Evolutionary conservation across 2,113 vertebrate species (phyloP).

Genomic region (Tupaia tana): DNA sequence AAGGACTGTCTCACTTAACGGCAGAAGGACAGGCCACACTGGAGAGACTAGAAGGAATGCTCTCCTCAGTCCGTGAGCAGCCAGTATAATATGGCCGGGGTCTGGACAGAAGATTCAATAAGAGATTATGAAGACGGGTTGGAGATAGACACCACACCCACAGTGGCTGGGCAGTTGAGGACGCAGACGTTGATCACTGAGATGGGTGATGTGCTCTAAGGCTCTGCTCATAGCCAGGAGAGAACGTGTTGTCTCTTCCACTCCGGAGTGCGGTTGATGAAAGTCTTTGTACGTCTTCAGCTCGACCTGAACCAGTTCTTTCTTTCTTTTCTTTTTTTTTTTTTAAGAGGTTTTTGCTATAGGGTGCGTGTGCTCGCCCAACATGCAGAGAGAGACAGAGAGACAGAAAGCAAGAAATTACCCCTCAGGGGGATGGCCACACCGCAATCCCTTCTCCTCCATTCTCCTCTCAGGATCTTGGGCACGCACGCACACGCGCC

Average conservation of each 20-base stretch:
- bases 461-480: no score
- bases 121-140: constrained; percentile 92
- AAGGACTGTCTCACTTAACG: constrained; percentile 94
- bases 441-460: no score
- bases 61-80: constrained; percentile 94
- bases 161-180: no score
- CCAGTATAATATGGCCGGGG: constrained; percentile 97
- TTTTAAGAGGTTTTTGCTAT: constrained; percentile 33
- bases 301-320: background rate
- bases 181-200: no score
- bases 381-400: no score
- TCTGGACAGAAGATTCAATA: constrained; percentile 91
- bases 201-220: background rate
- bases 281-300: no score
- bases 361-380: no score
- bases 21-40: constrained; percentile 95
- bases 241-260: constrained; percentile 46
- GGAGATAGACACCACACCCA: no score
- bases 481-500: no score
- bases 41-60: constrained; percentile 96
- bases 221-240: constrained; percentile 35
- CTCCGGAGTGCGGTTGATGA: no score
- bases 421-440: no score
- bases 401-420: no score
- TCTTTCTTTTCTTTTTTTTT: constrained; percentile 64